phyloP scores from a whole-genome alignment of 2,113 vertebrate species.

The Tautogolabrus adspersus region DNA sequence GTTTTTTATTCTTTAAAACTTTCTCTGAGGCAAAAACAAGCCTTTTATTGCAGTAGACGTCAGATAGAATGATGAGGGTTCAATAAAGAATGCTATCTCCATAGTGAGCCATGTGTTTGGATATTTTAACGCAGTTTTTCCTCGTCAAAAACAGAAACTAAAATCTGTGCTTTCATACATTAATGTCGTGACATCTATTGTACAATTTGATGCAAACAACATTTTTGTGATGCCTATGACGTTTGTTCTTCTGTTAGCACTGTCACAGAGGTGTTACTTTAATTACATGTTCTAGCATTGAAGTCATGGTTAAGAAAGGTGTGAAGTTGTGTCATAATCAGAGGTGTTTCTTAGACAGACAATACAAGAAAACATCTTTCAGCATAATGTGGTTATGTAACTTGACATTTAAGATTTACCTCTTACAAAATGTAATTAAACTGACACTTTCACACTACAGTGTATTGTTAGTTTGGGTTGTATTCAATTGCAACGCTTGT shows the following conservation, averaged over 20 bases:
- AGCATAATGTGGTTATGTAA: neutral
- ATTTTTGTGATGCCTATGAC: neutral
- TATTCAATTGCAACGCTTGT: too few species aligned
- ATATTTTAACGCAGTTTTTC: neutral
- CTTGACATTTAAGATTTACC: neutral
- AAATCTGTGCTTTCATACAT: constrained; percentile 13
- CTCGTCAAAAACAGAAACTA: constrained; percentile 9
- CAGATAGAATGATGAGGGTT: constrained; percentile 12
- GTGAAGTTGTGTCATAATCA: neutral
- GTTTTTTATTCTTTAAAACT: constrained; percentile 43
- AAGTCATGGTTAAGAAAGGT: neutral
- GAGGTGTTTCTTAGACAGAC: neutral
- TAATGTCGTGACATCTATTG: neutral
- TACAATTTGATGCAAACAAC: neutral
- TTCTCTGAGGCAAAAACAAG: constrained; percentile 54
- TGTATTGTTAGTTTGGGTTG: too few species aligned
- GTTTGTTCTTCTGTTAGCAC: neutral
- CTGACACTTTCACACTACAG: neutral
- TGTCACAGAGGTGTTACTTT: neutral
- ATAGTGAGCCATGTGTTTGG: constrained; percentile 42
- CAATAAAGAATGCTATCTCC: constrained; percentile 11
- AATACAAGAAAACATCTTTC: neutral
- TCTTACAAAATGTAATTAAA: neutral
- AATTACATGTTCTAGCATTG: neutral
- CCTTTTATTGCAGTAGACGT: constrained; percentile 15